Evolutionary conservation across 2,113 vertebrate species (phyloP).

Genomic region (Agelaius phoeniceus): DNA sequence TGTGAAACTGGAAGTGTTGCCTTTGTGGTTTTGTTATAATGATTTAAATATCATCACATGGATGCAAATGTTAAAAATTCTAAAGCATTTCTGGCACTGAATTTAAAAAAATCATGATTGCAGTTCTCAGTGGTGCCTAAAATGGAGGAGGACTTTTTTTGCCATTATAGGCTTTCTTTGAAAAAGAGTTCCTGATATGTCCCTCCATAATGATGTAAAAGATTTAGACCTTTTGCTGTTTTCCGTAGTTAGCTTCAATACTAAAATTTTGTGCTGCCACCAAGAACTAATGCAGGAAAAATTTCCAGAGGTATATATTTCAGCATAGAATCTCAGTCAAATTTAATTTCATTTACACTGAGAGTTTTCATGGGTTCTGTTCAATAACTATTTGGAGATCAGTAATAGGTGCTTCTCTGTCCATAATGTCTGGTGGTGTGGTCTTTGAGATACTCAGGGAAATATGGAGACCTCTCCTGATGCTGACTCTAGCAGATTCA

Average conservation of each 20-base stretch:
- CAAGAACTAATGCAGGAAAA: neutral
- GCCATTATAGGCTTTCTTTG: neutral
- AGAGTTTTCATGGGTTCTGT: neutral
- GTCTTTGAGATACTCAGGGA: neutral
- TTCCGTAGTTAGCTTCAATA: neutral
- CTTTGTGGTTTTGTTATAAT: neutral
- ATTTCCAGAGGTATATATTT: neutral
- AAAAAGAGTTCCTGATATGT: neutral
- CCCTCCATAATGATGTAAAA: neutral
- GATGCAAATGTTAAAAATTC: neutral
- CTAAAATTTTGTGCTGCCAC: neutral
- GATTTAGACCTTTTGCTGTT: neutral
- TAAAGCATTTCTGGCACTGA: neutral
- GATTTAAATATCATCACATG: neutral
- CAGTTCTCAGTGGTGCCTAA: neutral
- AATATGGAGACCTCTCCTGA: neutral
- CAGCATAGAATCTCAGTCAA: neutral
- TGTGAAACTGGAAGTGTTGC: neutral
- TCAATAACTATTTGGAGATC: neutral
- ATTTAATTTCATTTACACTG: neutral
- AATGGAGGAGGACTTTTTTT: neutral
- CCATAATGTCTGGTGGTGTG: neutral
- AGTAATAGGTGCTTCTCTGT: neutral
- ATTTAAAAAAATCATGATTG: neutral
- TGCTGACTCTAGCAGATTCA: neutral